A percentile compares a stretch with the other conserved stretches of the same genome.
These are phyloP conservation scores for Caradrina clavipalpis DNA, from an alignment of 2,888 invertebrate species.

Conservation along the genomic window DNA sequence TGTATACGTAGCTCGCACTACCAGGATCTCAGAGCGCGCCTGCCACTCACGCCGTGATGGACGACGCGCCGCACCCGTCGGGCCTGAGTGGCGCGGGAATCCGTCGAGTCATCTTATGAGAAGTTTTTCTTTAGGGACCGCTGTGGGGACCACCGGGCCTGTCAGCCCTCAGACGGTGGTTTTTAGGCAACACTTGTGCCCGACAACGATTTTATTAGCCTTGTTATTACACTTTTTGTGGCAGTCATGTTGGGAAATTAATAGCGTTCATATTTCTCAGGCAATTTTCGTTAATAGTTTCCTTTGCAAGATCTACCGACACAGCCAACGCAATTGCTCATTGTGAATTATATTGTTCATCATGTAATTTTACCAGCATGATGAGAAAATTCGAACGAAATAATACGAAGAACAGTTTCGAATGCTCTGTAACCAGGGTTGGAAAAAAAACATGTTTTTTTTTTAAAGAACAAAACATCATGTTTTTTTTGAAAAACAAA, in stretches of 20 bases:
- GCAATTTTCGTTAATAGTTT: constrained; percentile 42
- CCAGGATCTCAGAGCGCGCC: constrained; percentile 60
- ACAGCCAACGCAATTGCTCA: neutral
- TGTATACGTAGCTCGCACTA: constrained; percentile 57
- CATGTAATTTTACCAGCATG: neutral
- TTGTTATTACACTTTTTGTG: constrained; percentile 61
- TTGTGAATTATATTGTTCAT: constrained; percentile 1
- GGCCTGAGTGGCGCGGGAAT: constrained; percentile 58
- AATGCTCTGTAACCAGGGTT: constrained; percentile 1
- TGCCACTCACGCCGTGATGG: constrained; percentile 54
- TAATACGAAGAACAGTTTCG: no score
- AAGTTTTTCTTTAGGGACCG: constrained; percentile 69
- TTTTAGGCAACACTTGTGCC: constrained; percentile 58
- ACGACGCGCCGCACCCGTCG: constrained; percentile 47
- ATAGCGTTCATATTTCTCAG: constrained; percentile 51
- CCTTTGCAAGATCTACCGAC: neutral
- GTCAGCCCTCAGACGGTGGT: constrained; percentile 63
- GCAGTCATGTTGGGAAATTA: constrained; percentile 64
- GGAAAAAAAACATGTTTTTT: no score
- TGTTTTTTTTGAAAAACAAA: no score
- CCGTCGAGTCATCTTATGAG: constrained; percentile 76
- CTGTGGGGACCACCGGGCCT: constrained; percentile 55
- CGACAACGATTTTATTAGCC: constrained; percentile 67
- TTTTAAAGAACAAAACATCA: no score
- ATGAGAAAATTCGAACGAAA: no score